Evolutionary conservation across 2,797 vertebrate species (phyloP).

Genomic region (Tamandua tetradactyla): DNA sequence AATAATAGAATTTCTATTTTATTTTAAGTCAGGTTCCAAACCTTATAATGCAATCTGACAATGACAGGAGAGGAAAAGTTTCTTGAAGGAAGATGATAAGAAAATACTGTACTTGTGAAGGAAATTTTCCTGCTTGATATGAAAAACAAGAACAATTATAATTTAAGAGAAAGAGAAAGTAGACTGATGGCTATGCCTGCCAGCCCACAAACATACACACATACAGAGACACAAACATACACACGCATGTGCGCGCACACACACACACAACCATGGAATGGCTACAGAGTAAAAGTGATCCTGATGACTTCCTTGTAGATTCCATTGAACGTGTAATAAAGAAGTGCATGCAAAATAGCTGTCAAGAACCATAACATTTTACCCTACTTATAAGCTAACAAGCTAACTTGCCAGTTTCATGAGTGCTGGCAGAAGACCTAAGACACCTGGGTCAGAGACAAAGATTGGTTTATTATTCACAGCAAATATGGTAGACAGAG

Average conservation of each 20-base stretch:
- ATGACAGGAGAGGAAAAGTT: background rate
- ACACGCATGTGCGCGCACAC: background rate
- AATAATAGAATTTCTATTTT: background rate
- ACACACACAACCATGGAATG: background rate
- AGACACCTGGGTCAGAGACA: background rate
- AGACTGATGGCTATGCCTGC: background rate
- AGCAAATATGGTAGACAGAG: background rate
- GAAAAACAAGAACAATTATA: constrained; percentile 25
- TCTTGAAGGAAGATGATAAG: background rate
- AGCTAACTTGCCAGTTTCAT: background rate
- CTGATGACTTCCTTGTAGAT: background rate
- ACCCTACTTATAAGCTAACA: background rate
- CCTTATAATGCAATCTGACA: background rate
- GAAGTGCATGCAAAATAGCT: background rate
- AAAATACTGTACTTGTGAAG: constrained; percentile 17
- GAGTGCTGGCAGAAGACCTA: background rate
- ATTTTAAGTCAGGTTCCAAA: constrained; percentile 4
- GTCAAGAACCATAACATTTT: background rate
- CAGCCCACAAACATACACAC: background rate
- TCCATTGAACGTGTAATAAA: background rate
- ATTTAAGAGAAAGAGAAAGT: background rate
- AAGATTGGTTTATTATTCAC: background rate
- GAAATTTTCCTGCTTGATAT: background rate
- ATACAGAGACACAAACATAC: background rate
- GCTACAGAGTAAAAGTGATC: background rate